Base-by-base conservation (phyloP, 2,113 vertebrate species). In the Tor tambroides region DNA sequence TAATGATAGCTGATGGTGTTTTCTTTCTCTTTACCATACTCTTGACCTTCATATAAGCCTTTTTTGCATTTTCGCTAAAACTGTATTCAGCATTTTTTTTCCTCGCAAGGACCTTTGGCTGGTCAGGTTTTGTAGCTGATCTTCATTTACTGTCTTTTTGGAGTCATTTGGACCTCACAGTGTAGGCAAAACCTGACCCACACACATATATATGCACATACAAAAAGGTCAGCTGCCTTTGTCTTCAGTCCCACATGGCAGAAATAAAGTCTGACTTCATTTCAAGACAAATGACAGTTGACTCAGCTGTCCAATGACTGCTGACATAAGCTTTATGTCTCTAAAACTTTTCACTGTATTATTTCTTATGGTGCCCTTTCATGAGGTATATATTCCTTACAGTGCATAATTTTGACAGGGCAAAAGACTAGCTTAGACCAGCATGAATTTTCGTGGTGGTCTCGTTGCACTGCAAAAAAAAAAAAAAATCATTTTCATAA, bases 141-240 rank as follows among this genome's bases (percentile, higher is more conserved):
- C 35, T 71, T 38, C 67, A 71, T 71, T 71, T 67, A 67, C 63
- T 67, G 28, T 23, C 69, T 72, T 72, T 72, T 41, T 75, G 41
- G 41, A 46, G 23, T 26, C 9, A 43, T 65, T 38, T 76, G 11
- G n/a, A n/a, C 41, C 23, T 72, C 17, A 6, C 32, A 11, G 21
- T 75, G 41, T 4, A 8, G 38, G 41, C 41, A 75, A 75, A 75
- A 75, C 5, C 41, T 75, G 41, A 75, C 12, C 12, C 41, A 46
- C 72, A 75, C 54, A 75, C 28, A 35, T 23, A 30, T 41, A 21
- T 51, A 30, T n/a, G 6, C 43, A 69, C 59, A 76, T 59, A 59
- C 67, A 85, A 83, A 80, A 85, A 89, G 86, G 86, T 89, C 83
- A 85, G 28, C 17, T 65, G 71, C 65, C 63, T 74, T 12, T 83